Conservation (phyloP, 2,888 invertebrate species). For the Merodon equestris region DNA sequence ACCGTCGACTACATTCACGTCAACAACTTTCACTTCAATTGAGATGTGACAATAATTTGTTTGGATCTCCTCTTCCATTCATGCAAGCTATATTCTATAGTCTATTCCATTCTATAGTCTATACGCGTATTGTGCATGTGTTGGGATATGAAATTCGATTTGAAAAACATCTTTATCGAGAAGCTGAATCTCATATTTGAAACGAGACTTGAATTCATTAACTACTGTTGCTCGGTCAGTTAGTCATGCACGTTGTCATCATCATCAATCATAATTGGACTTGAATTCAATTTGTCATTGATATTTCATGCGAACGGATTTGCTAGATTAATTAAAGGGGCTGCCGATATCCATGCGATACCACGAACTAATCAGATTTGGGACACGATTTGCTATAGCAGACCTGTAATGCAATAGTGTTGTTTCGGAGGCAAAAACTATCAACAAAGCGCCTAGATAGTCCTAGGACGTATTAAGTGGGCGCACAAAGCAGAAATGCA, state of each 20-base stretch:
- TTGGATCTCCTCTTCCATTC: too few species aligned
- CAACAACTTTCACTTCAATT: constrained; percentile 33
- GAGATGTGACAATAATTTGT: constrained; percentile 52
- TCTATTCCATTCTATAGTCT: too few species aligned
- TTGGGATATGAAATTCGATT: constrained; percentile 19
- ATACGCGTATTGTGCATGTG: too few species aligned
- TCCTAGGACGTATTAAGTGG: too few species aligned
- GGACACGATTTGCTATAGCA: constrained; percentile 3
- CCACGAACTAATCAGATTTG: constrained; percentile 22
- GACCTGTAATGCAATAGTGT: too few species aligned
- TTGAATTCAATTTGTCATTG: constrained; percentile 53
- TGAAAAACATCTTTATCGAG: constrained; percentile 35
- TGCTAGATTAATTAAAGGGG: not conserved
- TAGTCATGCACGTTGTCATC: not conserved
- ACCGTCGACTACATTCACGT: not conserved
- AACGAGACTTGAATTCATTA: constrained; percentile 59
- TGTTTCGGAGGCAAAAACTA: too few species aligned
- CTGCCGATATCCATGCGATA: not conserved
- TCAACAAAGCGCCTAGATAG: too few species aligned
- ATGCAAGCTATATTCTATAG: too few species aligned
- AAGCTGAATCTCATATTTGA: constrained; percentile 47
- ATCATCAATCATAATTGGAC: constrained; percentile 42
- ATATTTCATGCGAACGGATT: constrained; percentile 47
- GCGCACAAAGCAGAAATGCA: too few species aligned
- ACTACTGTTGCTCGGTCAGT: not conserved